phyloP scores from a whole-genome alignment of 1,140 invertebrate species.

The Prorops nasuta region DNA sequence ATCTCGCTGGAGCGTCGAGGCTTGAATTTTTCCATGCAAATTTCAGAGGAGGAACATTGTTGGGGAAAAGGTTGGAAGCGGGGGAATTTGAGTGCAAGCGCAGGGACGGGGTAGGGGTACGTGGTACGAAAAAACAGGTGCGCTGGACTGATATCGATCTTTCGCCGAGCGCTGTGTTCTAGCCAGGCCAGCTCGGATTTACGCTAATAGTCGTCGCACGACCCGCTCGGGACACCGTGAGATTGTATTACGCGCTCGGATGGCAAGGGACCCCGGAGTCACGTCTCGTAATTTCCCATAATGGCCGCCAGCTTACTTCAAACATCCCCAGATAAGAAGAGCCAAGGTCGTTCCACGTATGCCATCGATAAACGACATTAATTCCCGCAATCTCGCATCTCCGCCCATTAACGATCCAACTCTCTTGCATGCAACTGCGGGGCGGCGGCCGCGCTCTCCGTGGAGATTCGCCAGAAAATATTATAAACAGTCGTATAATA shows the following conservation, averaged over 20 bases:
- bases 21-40: too few species aligned
- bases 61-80: not conserved
- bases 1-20: too few species aligned
- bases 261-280: constrained; percentile 8
- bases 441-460: not conserved
- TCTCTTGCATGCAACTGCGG: too few species aligned
- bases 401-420: too few species aligned
- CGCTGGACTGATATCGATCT: constrained; percentile 25
- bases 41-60: too few species aligned
- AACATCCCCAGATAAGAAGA: constrained; percentile 2
- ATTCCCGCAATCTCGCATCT: too few species aligned
- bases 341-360: constrained; percentile 5
- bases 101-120: not conserved
- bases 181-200: constrained; percentile 20
- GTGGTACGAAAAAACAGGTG: constrained; percentile 15
- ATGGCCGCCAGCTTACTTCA: constrained; percentile 2
- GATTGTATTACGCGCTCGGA: constrained; percentile 25
- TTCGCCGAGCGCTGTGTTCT: constrained; percentile 6
- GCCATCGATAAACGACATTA: too few species aligned
- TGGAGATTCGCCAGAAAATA: too few species aligned
- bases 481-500: too few species aligned
- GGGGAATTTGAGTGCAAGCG: not conserved
- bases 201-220: constrained; percentile 28
- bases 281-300: constrained; percentile 15
- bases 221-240: constrained; percentile 14